These are phyloP conservation scores for Micronisus gabar DNA, from an alignment of 2,113 vertebrate genomes.

Conservation along the genomic window DNA sequence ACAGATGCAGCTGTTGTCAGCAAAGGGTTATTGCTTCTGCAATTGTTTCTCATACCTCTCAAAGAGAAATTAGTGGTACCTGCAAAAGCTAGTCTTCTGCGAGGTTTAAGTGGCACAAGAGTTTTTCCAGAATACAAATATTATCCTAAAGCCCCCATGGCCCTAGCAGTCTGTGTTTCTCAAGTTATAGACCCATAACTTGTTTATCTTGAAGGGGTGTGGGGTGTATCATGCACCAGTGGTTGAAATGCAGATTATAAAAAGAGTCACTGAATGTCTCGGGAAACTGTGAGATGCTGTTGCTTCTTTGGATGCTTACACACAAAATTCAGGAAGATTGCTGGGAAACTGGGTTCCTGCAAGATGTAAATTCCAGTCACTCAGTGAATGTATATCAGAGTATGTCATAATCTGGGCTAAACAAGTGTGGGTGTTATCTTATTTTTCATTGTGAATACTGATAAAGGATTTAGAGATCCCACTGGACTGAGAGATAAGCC, in stretches of 20 bases:
- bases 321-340: background rate
- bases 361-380: background rate
- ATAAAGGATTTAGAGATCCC: conserved; percentile 36
- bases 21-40: background rate
- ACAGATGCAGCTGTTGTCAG: background rate
- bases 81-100: background rate
- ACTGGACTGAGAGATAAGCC: conserved; percentile 33
- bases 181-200: background rate
- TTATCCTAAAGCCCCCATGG: background rate
- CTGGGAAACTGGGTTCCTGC: background rate
- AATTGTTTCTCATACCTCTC: background rate
- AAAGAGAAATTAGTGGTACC: background rate
- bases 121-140: background rate
- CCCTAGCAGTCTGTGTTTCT: background rate
- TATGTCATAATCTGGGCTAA: background rate
- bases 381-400: background rate
- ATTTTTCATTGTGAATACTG: conserved; percentile 26
- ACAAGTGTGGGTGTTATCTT: background rate
- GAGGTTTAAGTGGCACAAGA: background rate
- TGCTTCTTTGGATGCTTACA: background rate
- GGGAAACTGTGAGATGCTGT: background rate
- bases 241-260: background rate
- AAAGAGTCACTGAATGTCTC: background rate
- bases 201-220: background rate
- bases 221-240: background rate